Conservation (phyloP, 64 coral and sea anemone species). For the Platygyra sinensis region DNA sequence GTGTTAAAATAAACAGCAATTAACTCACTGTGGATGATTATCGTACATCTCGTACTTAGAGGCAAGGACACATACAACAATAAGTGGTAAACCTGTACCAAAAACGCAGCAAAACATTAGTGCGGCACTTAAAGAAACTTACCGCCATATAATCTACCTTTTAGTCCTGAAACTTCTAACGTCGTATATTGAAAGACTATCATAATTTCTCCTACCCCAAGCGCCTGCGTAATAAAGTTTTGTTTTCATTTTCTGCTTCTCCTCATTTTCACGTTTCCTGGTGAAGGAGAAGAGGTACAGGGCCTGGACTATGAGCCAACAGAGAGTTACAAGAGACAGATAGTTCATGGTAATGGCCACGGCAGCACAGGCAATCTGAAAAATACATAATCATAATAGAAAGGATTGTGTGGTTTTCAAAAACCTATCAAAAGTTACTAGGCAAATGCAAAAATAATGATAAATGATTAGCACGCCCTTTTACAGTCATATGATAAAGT, state of each 20-base stretch:
- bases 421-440: too few relatives aligned
- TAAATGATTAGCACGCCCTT: too few relatives aligned
- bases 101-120: background rate
- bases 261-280: background rate
- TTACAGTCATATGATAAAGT: too few relatives aligned
- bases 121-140: background rate
- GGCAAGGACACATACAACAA: conserved; percentile 13
- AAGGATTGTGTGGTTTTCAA: too few relatives aligned
- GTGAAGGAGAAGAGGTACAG: conserved; percentile 5
- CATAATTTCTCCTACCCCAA: background rate
- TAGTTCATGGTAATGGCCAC: conserved; percentile 53
- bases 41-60: conserved; percentile 21
- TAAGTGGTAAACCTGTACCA: background rate
- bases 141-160: too few relatives aligned
- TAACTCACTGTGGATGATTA: conserved; percentile 44
- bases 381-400: background rate
- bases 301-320: conserved; percentile 42
- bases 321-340: conserved; percentile 25
- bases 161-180: too few relatives aligned
- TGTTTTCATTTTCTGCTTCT: background rate
- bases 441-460: too few relatives aligned
- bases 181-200: too few relatives aligned
- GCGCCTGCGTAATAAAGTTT: conserved; percentile 14
- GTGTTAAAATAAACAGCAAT: background rate
- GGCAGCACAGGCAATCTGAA: conserved; percentile 35